Evolutionary conservation across 2,888 invertebrate genomes (phyloP).

Genomic region (Temnothorax rugatulus): DNA sequence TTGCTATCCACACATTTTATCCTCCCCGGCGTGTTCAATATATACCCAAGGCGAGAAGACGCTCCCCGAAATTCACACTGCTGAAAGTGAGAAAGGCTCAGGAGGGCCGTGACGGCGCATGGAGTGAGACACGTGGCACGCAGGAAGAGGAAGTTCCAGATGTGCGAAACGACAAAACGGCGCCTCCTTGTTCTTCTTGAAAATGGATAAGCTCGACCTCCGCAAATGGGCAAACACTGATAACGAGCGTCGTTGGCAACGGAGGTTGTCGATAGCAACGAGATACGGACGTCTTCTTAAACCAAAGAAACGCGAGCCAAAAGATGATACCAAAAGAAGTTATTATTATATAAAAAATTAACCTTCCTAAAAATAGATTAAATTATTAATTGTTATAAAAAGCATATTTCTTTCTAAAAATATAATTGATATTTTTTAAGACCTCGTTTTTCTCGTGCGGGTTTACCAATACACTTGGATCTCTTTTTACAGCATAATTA

Average conservation of each 20-base stretch:
- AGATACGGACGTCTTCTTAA: background rate
- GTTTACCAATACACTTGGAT: background rate
- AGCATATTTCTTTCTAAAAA: too few species aligned
- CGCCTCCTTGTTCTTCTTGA: slow-evolving; percentile 62
- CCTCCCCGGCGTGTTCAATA: slow-evolving; percentile 48
- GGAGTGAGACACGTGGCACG: background rate
- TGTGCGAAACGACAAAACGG: slow-evolving; percentile 49
- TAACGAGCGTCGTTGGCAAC: slow-evolving; percentile 57
- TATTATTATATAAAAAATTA: background rate
- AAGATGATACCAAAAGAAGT: background rate
- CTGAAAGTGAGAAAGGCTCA: background rate
- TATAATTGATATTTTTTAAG: too few species aligned
- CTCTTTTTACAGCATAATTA: background rate
- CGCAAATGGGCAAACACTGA: slow-evolving; percentile 52
- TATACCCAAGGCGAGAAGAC: background rate
- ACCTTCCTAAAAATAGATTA: background rate
- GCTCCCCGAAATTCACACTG: slow-evolving; percentile 45
- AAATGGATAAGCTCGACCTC: slow-evolving; percentile 64
- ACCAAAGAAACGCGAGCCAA: background rate
- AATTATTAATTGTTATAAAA: too few species aligned
- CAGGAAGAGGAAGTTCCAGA: slow-evolving; percentile 55
- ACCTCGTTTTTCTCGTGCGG: background rate
- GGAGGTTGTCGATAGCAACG: background rate
- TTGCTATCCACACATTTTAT: slow-evolving; percentile 48
- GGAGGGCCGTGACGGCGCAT: background rate